Evolutionary conservation across 53 echinoderm and acorn worm genomes (phyloP).

Genomic region (Paelopatides confundens): DNA sequence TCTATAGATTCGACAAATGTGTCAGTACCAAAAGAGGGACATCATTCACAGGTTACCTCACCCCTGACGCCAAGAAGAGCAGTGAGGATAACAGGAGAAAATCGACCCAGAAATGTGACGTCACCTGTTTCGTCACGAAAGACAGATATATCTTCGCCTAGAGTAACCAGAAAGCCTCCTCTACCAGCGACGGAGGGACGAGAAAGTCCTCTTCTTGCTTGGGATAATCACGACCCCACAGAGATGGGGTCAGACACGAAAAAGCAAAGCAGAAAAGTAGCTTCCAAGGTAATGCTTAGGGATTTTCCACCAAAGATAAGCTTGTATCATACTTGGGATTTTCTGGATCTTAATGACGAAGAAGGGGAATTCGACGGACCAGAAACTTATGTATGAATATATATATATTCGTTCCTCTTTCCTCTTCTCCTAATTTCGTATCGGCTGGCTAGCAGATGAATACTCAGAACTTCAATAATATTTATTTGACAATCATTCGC

Average conservation of each 20-base stretch:
- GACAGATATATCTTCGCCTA: not conserved
- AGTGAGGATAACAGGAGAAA: not conserved
- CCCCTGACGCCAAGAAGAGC: not conserved
- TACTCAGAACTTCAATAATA: too few relatives aligned
- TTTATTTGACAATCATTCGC: too few relatives aligned
- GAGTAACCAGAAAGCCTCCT: not conserved
- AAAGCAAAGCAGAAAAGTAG: not conserved
- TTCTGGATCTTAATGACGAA: slow-evolving; percentile 32
- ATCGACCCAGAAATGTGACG: not conserved
- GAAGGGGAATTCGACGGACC: slow-evolving; percentile 38
- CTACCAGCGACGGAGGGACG: not conserved
- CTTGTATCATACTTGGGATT: slow-evolving; percentile 28
- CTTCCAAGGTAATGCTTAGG: not conserved
- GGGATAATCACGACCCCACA: not conserved
- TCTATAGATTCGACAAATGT: not conserved
- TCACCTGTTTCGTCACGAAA: not conserved
- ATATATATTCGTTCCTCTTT: too few relatives aligned
- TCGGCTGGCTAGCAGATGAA: too few relatives aligned
- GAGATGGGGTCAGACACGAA: not conserved
- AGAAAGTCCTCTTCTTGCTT: not conserved
- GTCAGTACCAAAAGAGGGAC: not conserved
- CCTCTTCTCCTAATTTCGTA: too few relatives aligned
- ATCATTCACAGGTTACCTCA: not conserved
- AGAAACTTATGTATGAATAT: slow-evolving; percentile 32
- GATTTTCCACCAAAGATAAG: slow-evolving; percentile 26